Conservation (phyloP, 2,888 invertebrate genomes). For the Drosophila fungiperda region DNA sequence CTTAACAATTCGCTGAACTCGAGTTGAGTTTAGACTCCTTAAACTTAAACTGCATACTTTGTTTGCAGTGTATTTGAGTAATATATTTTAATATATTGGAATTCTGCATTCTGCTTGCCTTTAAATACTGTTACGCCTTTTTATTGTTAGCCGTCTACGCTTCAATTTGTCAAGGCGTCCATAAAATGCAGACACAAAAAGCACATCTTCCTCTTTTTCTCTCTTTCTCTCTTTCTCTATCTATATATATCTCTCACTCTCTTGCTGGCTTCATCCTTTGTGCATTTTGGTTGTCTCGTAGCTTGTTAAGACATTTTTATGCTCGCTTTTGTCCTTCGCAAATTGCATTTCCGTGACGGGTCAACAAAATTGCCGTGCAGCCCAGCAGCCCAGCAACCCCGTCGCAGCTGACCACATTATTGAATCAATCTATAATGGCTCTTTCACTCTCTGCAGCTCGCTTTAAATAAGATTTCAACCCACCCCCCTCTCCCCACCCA, state of each 20-base stretch:
- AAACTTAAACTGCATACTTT: neutral
- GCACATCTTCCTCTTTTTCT: neutral
- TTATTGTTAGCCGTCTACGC: slow-evolving; percentile 57
- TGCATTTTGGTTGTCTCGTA: slow-evolving; percentile 42
- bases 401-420: slow-evolving; percentile 61
- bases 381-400: neutral
- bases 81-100: slow-evolving; percentile 13
- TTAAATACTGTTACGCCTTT: slow-evolving; percentile 65
- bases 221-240: neutral
- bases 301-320: slow-evolving; percentile 75
- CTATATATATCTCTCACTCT: neutral
- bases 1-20: neutral
- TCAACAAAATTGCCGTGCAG: slow-evolving; percentile 22
- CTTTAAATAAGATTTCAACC: slow-evolving; percentile 27
- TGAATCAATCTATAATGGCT: slow-evolving; percentile 69
- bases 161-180: slow-evolving; percentile 69
- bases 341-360: slow-evolving; percentile 82
- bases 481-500: neutral
- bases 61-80: neutral
- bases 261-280: slow-evolving; percentile 26
- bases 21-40: too few species aligned
- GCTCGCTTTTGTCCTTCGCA: slow-evolving; percentile 67
- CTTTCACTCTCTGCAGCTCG: slow-evolving; percentile 18
- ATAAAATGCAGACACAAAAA: slow-evolving; percentile 70
- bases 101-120: slow-evolving; percentile 19